Percentiles rank a stretch among this genome's conserved stretches.
phyloP scores from a whole-genome alignment of 2,797 vertebrate genomes.

The Myripristis murdjan region DNA sequence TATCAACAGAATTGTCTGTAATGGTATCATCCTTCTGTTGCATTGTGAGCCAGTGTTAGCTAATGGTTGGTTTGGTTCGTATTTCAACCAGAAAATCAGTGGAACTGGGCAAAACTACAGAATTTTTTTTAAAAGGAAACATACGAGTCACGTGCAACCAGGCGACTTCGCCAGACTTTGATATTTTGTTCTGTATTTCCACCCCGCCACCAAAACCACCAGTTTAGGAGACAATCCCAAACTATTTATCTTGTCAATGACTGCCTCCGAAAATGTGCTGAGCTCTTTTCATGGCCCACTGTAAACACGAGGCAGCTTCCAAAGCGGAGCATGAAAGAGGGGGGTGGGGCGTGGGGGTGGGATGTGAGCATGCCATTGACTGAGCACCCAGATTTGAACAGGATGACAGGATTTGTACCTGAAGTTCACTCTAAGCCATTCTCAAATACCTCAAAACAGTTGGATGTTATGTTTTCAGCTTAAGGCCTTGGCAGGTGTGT shows the following conservation, averaged over 20 bases:
- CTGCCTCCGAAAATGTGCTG: slow-evolving; percentile 51
- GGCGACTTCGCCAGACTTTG: too few species aligned
- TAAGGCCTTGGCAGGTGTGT: slow-evolving; percentile 89
- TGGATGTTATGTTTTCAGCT: slow-evolving; percentile 86
- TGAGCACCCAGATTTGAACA: slow-evolving; percentile 78
- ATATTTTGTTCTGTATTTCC: slow-evolving; percentile 54
- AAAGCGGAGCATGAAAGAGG: slow-evolving; percentile 40
- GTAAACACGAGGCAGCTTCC: slow-evolving; percentile 53
- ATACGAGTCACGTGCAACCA: too few species aligned
- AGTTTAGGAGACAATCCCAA: slow-evolving; percentile 30
- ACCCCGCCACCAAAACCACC: slow-evolving; percentile 11
- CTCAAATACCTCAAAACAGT: slow-evolving; percentile 84
- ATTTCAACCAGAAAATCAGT: too few species aligned
- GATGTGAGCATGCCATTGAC: slow-evolving; percentile 58
- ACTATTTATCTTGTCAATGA: slow-evolving; percentile 54
- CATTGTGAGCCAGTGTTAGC: too few species aligned
- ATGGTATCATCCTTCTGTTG: too few species aligned
- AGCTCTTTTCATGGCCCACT: slow-evolving; percentile 66
- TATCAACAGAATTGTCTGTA: too few species aligned
- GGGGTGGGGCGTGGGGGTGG: background rate
- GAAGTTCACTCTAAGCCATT: slow-evolving; percentile 83
- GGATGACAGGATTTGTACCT: slow-evolving; percentile 83
- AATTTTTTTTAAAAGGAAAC: too few species aligned
- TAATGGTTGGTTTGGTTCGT: too few species aligned
- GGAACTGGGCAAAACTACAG: too few species aligned